Conservation (phyloP, 2,113 vertebrate genomes). For the Tinamus guttatus region DNA sequence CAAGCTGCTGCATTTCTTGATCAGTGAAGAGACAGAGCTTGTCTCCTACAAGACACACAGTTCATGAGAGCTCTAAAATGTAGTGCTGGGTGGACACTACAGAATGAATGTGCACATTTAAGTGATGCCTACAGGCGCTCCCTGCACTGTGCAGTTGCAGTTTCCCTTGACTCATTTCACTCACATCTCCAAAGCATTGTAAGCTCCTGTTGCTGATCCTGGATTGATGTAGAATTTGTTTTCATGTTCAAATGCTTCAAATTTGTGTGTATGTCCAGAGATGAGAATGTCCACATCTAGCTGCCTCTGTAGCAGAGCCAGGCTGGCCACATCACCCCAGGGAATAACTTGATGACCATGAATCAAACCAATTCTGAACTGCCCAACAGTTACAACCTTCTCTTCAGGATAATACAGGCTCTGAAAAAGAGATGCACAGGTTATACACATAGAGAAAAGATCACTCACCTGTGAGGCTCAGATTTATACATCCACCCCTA, state of each 20-base stretch:
- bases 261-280: conserved; percentile 93
- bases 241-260: conserved; percentile 93
- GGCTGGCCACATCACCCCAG: conserved; percentile 92
- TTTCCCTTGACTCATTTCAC: background rate
- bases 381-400: conserved; percentile 92
- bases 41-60: background rate
- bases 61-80: accelerated
- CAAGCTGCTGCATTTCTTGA: accelerated
- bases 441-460: background rate
- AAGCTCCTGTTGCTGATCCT: conserved; percentile 92
- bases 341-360: conserved; percentile 95
- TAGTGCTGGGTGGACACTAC: accelerated
- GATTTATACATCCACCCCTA: accelerated
- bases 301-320: conserved; percentile 92
- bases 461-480: accelerated
- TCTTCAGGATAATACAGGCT: conserved; percentile 93
- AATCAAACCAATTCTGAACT: conserved; percentile 93
- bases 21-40: accelerated
- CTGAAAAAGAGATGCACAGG: conserved; percentile 66
- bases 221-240: conserved; percentile 96
- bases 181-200: conserved; percentile 90
- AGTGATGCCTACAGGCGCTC: accelerated
- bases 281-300: conserved; percentile 95
- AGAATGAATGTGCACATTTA: accelerated
- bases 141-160: background rate